Evolutionary conservation across 2,888 invertebrate species (phyloP).

Genomic region (Empis livida): DNA sequence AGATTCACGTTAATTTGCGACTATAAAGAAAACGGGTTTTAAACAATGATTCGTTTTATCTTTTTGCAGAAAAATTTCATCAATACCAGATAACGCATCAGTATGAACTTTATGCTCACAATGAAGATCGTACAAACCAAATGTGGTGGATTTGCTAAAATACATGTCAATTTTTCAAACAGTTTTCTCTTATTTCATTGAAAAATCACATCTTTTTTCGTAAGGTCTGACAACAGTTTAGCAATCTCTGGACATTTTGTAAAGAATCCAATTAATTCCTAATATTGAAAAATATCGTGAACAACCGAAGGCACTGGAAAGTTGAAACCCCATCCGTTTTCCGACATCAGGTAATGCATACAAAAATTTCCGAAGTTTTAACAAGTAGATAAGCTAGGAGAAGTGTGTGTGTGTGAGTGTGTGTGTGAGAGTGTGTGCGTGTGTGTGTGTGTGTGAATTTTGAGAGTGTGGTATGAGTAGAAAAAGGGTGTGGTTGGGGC

Average conservation of each 20-base stretch:
- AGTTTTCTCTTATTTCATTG: background rate
- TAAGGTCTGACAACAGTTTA: background rate
- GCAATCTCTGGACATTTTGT: background rate
- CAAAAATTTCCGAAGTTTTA: too few relatives aligned
- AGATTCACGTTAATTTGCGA: slow-evolving; percentile 9
- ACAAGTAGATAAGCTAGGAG: too few relatives aligned
- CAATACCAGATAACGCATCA: background rate
- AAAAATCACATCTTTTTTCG: background rate
- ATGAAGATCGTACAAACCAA: background rate
- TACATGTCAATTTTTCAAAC: background rate
- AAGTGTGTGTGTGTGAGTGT: too few relatives aligned
- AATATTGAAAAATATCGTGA: too few relatives aligned
- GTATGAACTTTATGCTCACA: background rate
- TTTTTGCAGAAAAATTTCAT: background rate
- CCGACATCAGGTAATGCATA: too few relatives aligned
- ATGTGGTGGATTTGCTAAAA: background rate
- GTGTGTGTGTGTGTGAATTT: too few relatives aligned
- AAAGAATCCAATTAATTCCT: background rate
- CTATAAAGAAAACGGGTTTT: background rate
- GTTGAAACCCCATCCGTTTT: too few relatives aligned
- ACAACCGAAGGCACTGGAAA: too few relatives aligned
- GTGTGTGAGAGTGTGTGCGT: too few relatives aligned
- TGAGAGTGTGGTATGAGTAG: too few relatives aligned
- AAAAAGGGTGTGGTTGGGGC: too few relatives aligned
- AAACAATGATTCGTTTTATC: background rate